Base-by-base conservation (phyloP, 2,797 vertebrate species). In the Aphelocoma californica region DNA sequence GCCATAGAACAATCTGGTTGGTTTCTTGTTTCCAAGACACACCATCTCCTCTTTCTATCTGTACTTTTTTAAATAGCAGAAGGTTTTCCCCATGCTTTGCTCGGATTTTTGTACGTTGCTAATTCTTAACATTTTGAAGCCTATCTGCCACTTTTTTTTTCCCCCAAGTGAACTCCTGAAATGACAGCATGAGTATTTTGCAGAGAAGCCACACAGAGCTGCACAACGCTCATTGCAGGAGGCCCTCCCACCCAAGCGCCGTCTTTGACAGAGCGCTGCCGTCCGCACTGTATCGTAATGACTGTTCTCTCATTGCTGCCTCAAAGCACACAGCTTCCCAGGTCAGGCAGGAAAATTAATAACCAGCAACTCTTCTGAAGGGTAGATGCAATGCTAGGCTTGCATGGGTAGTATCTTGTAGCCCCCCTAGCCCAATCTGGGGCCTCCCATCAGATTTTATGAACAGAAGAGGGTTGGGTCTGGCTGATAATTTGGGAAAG, bases 401-500 rank as follows among this genome's bases (percentile, higher is more conserved):
- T 50, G 42, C 8, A 14, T 57, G 54, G 70, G 32, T 12, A 84
- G 51, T 11, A 26, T 48, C 29, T 12, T 20, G 31, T 11, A 78
- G 64, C 42, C 61, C 38, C 36, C 15, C 40, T 23, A 80, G 48
- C 40, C 38, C 45, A 53, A 16, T 14, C 4, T 54, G 54, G 10
- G 78, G 21, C 71, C 66, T 80, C 38, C 34, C 2, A 0, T 54
- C 9, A 5, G 57, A 54, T 89, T 74, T 91, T 47, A 64, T 71
- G 78, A 89, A 71, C 40, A 88, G 71, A 87, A 80, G 45, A 82
- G 64, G 32, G 36, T 38, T 87, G 57, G 40, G 31, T 60, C 64
- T 87, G 81, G 32, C 40, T 85, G 88, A 86, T 90, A 93, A 92
- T 81, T 95, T 91, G 74, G 60, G 57, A 92, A 92, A 67, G 28